These are phyloP conservation scores for Stomatorhinus ivindoensis DNA, from an alignment of 2,113 vertebrate genomes.

Conservation along the genomic window DNA sequence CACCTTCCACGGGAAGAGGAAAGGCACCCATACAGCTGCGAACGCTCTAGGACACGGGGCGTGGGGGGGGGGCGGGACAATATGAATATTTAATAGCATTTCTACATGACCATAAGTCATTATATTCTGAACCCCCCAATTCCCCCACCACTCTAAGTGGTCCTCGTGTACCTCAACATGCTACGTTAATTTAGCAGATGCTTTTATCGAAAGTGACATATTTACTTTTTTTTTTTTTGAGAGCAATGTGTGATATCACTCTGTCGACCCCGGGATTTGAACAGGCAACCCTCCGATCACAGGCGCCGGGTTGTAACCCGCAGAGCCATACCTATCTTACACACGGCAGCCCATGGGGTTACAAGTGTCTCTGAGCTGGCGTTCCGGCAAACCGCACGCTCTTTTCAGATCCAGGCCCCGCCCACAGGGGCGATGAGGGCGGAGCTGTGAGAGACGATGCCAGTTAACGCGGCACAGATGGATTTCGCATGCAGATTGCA, in stretches of 20 bases:
- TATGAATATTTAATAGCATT: not conserved
- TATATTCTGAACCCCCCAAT: not conserved
- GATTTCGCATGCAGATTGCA: not conserved
- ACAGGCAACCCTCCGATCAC: not conserved
- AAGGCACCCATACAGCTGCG: not conserved
- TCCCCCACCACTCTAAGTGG: not conserved
- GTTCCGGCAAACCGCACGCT: not conserved
- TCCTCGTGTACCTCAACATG: not conserved
- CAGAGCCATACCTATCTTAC: not conserved
- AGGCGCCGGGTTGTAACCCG: not conserved
- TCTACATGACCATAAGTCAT: not conserved
- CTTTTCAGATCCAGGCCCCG: not conserved
- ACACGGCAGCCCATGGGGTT: not conserved
- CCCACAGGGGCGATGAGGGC: not conserved
- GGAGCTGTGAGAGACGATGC: not conserved
- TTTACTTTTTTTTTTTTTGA: too few relatives aligned
- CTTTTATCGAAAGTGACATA: not conserved
- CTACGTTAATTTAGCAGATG: not conserved
- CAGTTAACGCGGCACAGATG: not conserved
- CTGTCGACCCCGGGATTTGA: not conserved
- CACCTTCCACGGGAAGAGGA: not conserved
- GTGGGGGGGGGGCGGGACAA: not conserved
- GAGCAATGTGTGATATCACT: not conserved
- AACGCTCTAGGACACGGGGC: not conserved
- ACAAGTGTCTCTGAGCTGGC: not conserved